phyloP scores from a whole-genome alignment of 2,888 invertebrate genomes.

The Heliconius aoede region DNA sequence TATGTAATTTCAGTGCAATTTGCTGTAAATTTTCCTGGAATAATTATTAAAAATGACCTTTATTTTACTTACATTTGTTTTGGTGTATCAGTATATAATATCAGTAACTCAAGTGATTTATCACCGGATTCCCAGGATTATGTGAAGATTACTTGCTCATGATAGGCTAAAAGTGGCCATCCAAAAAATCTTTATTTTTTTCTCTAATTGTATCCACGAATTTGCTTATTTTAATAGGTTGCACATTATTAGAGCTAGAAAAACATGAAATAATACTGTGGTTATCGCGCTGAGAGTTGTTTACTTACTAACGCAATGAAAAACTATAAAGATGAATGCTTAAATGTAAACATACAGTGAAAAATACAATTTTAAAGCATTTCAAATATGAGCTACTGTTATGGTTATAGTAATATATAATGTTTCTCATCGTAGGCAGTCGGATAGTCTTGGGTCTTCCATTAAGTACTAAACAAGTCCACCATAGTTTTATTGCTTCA shows the following conservation, averaged over 20 bases:
- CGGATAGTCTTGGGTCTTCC: constrained; percentile 12
- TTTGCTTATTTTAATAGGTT: not conserved
- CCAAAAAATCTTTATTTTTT: not conserved
- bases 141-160: not conserved
- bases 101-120: not conserved
- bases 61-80: no score
- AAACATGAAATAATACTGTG: no score
- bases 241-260: not conserved
- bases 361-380: not conserved
- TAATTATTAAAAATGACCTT: no score
- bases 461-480: not conserved
- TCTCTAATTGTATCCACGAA: not conserved
- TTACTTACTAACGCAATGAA: not conserved
- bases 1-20: not conserved
- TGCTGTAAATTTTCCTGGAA: not conserved
- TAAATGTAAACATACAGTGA: not conserved
- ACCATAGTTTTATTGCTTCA: constrained; percentile 29
- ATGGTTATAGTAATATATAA: not conserved
- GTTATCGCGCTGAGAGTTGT: no score
- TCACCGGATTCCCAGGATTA: not conserved
- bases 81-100: no score
- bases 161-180: not conserved
- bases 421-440: not conserved
- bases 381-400: not conserved
- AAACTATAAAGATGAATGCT: not conserved